Conservation (phyloP, 2,888 invertebrate species). For the Arge pagana region DNA sequence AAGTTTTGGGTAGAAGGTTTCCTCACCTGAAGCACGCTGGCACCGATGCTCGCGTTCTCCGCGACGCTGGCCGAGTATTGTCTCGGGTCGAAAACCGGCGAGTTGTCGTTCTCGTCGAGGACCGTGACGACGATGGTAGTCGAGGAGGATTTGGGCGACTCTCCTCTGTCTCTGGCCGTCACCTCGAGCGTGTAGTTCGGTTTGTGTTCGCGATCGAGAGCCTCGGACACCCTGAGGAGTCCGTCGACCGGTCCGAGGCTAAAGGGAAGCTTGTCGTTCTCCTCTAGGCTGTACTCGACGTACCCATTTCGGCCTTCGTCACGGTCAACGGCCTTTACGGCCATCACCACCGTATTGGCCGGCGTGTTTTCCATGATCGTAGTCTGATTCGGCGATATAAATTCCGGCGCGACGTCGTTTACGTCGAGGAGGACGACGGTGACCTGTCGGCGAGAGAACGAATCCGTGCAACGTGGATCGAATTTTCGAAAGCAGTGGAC, state of each 20-base stretch:
- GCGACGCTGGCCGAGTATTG: constrained; percentile 89
- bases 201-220: constrained; percentile 81
- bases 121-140: constrained; percentile 74
- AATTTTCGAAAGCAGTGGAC: background rate
- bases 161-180: constrained; percentile 87
- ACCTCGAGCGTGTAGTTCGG: constrained; percentile 77
- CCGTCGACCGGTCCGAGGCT: constrained; percentile 87
- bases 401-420: constrained; percentile 89
- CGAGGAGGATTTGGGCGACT: constrained; percentile 75
- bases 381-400: constrained; percentile 79
- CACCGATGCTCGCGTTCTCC: constrained; percentile 93
- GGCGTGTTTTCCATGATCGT: constrained; percentile 84
- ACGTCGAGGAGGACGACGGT: constrained; percentile 86
- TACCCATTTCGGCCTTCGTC: constrained; percentile 92
- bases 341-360: constrained; percentile 84
- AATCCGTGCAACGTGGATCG: background rate
- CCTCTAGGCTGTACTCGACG: constrained; percentile 81
- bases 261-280: constrained; percentile 66
- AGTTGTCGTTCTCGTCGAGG: constrained; percentile 88
- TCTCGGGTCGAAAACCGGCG: constrained; percentile 85
- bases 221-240: constrained; percentile 80
- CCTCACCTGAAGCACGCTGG: constrained; percentile 82
- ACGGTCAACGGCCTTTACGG: constrained; percentile 84
- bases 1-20: background rate
- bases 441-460: constrained; percentile 66